Conservation (phyloP, 1,140 invertebrate species). For the Cephus cinctus region DNA sequence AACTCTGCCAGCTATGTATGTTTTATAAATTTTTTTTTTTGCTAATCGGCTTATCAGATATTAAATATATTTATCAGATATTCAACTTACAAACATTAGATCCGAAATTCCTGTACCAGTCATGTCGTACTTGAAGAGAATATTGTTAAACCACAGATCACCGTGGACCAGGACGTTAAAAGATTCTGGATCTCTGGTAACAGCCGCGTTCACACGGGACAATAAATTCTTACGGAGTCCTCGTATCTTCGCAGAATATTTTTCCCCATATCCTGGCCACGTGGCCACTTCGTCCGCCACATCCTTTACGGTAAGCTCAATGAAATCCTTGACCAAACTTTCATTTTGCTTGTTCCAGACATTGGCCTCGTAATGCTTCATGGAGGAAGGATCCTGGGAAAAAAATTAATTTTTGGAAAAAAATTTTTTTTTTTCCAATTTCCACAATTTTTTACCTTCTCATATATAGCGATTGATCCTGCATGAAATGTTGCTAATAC, state of each 20-base stretch:
- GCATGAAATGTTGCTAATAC: neutral
- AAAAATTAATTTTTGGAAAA: too few relatives aligned
- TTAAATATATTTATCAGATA: too few relatives aligned
- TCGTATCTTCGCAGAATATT: neutral
- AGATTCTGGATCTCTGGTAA: neutral
- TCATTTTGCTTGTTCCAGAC: neutral
- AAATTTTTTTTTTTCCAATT: too few relatives aligned
- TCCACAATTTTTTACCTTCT: constrained; percentile 1
- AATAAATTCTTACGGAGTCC: neutral
- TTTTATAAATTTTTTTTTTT: too few relatives aligned
- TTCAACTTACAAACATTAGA: neutral
- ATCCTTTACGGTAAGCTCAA: neutral
- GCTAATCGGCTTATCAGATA: too few relatives aligned
- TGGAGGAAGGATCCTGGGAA: neutral
- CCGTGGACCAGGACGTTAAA: constrained; percentile 29
- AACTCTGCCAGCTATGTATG: too few relatives aligned
- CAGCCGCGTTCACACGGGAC: neutral
- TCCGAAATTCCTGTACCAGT: neutral
- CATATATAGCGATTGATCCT: neutral
- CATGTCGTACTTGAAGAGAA: constrained; percentile 24
- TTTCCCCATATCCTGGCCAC: neutral
- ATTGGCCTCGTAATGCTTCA: neutral
- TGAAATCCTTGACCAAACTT: neutral
- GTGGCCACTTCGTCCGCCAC: neutral
- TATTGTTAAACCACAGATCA: constrained; percentile 35